Conservation (phyloP, 1,140 invertebrate species). For the Drosophila fuyamai region DNA sequence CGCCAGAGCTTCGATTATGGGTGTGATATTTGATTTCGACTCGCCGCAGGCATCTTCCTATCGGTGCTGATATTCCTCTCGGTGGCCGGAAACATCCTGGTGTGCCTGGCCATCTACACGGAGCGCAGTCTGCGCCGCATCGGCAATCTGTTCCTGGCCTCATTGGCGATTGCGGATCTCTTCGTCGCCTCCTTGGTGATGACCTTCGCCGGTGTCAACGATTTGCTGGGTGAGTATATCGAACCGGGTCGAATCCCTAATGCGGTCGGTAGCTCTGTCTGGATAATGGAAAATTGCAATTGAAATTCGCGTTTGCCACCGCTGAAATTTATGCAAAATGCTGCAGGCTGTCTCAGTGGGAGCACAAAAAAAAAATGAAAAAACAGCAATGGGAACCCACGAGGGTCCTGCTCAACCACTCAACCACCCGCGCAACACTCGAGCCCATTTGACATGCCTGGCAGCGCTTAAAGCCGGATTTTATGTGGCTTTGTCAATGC, state of each 20-base stretch:
- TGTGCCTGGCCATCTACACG: constrained; percentile 98
- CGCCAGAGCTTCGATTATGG: constrained; percentile 25
- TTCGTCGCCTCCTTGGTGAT: constrained; percentile 97
- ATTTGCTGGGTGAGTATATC: constrained; percentile 87
- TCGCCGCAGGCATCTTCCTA: constrained; percentile 91
- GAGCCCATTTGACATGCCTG: constrained; percentile 57
- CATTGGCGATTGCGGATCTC: constrained; percentile 97
- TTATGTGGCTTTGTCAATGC: constrained; percentile 59
- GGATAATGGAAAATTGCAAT: constrained; percentile 70
- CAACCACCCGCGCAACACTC: constrained; percentile 10
- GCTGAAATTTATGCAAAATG: constrained; percentile 75
- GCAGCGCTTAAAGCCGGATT: constrained; percentile 70
- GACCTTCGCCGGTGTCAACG: constrained; percentile 95
- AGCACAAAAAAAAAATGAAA: constrained; percentile 32
- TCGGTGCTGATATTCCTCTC: constrained; percentile 96
- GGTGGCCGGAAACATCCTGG: constrained; percentile 96
- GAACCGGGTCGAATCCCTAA: constrained; percentile 5
- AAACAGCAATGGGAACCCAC: neutral
- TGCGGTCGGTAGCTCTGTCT: constrained; percentile 2
- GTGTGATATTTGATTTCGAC: constrained; percentile 48
- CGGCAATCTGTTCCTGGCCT: constrained; percentile 97
- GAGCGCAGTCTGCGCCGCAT: constrained; percentile 95
- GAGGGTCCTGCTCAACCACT: constrained; percentile 20
- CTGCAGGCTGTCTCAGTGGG: constrained; percentile 52
- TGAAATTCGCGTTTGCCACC: constrained; percentile 63